phyloP scores from a whole-genome alignment of 1,140 invertebrate genomes.

The Ceratina australensis region DNA sequence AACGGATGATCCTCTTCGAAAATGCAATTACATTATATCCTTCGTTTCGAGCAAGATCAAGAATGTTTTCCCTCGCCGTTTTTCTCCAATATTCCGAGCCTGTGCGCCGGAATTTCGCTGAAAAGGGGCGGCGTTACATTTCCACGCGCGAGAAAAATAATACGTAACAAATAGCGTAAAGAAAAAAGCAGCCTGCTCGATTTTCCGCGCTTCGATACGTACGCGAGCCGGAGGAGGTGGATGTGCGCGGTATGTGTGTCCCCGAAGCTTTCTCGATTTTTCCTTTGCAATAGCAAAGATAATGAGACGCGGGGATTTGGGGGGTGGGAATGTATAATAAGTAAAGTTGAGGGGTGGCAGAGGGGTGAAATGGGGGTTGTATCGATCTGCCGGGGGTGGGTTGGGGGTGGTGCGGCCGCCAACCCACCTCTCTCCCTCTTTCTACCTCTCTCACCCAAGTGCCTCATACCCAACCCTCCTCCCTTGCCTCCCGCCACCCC shows the following conservation, averaged over 20 bases:
- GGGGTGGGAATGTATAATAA: conserved; percentile 73
- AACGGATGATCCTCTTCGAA: not conserved
- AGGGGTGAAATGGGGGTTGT: conserved; percentile 76
- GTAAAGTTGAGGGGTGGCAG: conserved; percentile 69
- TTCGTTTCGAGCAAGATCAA: not conserved
- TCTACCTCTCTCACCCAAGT: conserved; percentile 54
- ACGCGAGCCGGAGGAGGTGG: not conserved
- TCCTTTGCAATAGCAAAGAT: conserved; percentile 80
- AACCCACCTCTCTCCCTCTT: conserved; percentile 71
- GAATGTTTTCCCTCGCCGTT: not conserved
- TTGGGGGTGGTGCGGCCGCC: conserved; percentile 55
- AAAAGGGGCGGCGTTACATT: conserved; percentile 1
- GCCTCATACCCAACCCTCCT: conserved; percentile 63
- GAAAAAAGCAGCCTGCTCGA: conserved; percentile 14
- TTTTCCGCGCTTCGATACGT: conserved; percentile 7
- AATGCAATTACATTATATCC: not conserved
- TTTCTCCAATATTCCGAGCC: not conserved
- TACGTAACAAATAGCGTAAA: not conserved
- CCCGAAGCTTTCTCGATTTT: conserved; percentile 59
- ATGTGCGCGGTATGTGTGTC: conserved; percentile 9
- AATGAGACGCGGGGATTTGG: conserved; percentile 79
- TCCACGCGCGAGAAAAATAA: conserved; percentile 11
- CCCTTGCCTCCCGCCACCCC: conserved; percentile 64
- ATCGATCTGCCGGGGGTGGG: conserved; percentile 71
- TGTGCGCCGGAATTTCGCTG: too few relatives aligned